Conservation (phyloP, 2,113 vertebrate genomes). For the pig (Sus scrofa) region DNA sequence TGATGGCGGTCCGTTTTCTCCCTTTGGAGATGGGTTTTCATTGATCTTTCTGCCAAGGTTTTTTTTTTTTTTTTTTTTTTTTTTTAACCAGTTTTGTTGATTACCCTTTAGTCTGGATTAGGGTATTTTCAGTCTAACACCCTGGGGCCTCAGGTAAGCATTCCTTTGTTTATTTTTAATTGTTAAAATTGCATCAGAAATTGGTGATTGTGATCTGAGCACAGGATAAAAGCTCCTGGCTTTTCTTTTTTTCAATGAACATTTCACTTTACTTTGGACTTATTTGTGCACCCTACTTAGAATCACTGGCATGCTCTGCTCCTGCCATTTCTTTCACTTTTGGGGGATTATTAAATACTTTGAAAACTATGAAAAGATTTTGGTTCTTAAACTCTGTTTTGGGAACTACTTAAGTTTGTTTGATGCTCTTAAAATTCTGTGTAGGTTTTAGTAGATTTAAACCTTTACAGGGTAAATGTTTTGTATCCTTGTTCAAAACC, state of each 20-base stretch:
- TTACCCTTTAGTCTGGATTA: conserved; percentile 68
- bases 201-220: conserved; percentile 13
- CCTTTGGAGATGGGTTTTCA: conserved; percentile 66
- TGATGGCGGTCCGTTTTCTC: conserved; percentile 81
- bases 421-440: conserved; percentile 4
- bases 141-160: conserved; percentile 74
- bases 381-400: conserved; percentile 48
- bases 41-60: conserved; percentile 70
- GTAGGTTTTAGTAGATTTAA: conserved; percentile 45
- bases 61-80: background rate
- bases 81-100: conserved; percentile 20
- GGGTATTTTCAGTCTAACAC: conserved; percentile 49
- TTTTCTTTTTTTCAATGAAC: conserved; percentile 46
- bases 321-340: conserved; percentile 41
- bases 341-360: conserved; percentile 58
- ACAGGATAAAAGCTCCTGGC: background rate
- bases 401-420: background rate
- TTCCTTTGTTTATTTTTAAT: conserved; percentile 29
- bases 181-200: conserved; percentile 56
- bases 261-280: conserved; percentile 52
- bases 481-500: conserved; percentile 41
- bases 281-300: background rate
- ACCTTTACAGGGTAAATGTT: background rate
- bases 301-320: conserved; percentile 4
- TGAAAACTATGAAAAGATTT: conserved; percentile 53